phyloP scores from a whole-genome alignment of 2,113 vertebrate genomes.

The Ornithorhynchus anatinus region DNA sequence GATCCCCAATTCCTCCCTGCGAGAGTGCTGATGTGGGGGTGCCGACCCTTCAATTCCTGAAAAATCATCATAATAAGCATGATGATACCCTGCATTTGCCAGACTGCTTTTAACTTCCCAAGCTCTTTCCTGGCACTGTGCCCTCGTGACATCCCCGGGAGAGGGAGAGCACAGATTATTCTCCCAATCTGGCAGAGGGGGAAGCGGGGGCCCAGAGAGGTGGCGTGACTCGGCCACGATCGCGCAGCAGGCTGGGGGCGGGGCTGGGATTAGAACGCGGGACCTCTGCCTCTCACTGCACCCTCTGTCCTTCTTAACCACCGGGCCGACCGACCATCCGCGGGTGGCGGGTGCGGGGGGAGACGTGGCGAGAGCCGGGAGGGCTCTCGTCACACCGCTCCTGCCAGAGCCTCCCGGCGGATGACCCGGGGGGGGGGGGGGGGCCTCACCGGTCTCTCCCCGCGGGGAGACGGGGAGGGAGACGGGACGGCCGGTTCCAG shows the following conservation, averaged over 20 bases:
- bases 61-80: too few species aligned
- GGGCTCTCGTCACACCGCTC: too few species aligned
- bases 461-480: background rate
- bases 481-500: background rate
- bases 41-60: too few species aligned
- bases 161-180: accelerated
- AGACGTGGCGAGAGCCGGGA: too few species aligned
- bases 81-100: too few species aligned
- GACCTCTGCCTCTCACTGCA: background rate
- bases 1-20: too few species aligned
- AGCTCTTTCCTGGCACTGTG: too few species aligned
- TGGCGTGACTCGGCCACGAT: accelerated
- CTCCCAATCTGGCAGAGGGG: background rate
- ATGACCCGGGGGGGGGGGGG: background rate
- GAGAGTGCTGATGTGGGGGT: too few species aligned
- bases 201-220: background rate
- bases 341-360: too few species aligned
- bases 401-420: background rate
- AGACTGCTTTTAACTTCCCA: too few species aligned
- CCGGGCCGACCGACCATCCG: background rate
- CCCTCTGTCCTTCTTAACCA: background rate
- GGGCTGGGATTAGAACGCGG: background rate
- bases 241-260: background rate
- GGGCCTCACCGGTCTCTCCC: background rate
- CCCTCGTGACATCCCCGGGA: too few species aligned